A percentile compares a stretch with the other conserved stretches of the same genome.
Conservation (phyloP, 2,113 vertebrate species). For the Cyprinodon tularosa region DNA sequence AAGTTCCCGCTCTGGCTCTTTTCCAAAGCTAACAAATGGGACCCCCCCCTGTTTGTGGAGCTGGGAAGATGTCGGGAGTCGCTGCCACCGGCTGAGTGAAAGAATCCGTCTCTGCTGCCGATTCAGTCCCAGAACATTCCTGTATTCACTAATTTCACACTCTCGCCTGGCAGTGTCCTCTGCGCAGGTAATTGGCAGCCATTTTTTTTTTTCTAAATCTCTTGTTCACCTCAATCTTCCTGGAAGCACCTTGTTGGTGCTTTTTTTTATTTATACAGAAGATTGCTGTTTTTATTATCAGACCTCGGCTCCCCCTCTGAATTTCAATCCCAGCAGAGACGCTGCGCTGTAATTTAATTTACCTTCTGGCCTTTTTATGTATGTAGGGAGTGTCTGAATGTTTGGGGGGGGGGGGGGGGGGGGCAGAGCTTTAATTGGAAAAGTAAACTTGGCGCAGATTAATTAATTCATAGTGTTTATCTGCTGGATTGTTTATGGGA, state of each 20-base stretch:
- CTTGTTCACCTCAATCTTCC: constrained; percentile 29
- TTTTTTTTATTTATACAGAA: constrained; percentile 36
- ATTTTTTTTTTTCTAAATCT: constrained; percentile 5
- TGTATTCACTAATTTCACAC: constrained; percentile 9
- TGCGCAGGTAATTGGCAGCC: constrained; percentile 45
- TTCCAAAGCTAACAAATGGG: constrained; percentile 7
- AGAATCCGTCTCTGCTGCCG: constrained; percentile 2
- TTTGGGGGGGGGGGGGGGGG: neutral
- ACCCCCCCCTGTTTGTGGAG: neutral
- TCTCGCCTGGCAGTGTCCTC: neutral
- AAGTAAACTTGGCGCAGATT: constrained; percentile 52
- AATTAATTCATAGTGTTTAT: constrained; percentile 66
- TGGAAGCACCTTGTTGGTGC: constrained; percentile 12
- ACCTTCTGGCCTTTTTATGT: constrained; percentile 39
- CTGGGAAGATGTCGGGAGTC: neutral
- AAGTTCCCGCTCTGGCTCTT: neutral
- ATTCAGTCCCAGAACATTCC: neutral
- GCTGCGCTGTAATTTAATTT: constrained; percentile 47
- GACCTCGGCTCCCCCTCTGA: constrained; percentile 37
- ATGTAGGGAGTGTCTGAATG: constrained; percentile 27
- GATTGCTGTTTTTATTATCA: constrained; percentile 52
- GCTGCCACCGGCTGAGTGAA: constrained; percentile 1
- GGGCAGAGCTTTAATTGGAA: constrained; percentile 56
- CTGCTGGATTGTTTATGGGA: constrained; percentile 47
- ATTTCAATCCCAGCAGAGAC: constrained; percentile 37